Conservation (phyloP, 2,888 invertebrate genomes). For the Trachelus stipa region DNA sequence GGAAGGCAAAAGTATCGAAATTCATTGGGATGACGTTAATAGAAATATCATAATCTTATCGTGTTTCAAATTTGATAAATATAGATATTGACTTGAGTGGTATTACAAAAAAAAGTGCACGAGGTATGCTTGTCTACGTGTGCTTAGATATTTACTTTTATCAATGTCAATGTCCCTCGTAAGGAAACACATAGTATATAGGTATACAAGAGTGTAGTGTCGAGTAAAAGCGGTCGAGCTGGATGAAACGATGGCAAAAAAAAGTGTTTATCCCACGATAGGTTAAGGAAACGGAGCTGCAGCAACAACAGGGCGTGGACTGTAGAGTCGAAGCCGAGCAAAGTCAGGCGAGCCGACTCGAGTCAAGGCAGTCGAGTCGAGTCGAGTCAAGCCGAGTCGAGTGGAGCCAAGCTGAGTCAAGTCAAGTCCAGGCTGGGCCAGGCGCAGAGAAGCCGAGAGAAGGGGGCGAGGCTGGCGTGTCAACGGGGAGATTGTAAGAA, state of each 20-base stretch:
- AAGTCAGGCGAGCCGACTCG: not conserved
- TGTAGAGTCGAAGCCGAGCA: not conserved
- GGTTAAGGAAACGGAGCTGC: slow-evolving; percentile 4
- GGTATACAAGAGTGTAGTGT: not conserved
- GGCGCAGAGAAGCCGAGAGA: not conserved
- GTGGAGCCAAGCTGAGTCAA: not conserved
- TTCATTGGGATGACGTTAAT: not conserved
- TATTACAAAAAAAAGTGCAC: not conserved
- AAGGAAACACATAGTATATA: not conserved
- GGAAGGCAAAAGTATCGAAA: not conserved
- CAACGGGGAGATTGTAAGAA: slow-evolving; percentile 5
- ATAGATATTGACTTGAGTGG: not conserved
- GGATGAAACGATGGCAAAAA: not conserved
- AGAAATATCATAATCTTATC: not conserved
- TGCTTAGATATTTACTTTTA: not conserved
- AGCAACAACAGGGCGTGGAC: slow-evolving; percentile 9
- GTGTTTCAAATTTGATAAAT: not conserved
- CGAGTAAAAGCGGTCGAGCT: not conserved
- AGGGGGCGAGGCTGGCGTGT: slow-evolving; percentile 4
- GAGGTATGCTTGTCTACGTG: not conserved
- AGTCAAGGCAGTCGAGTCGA: slow-evolving; percentile 1
- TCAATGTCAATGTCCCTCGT: not conserved
- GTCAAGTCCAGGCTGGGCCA: not conserved
- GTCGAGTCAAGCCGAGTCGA: slow-evolving; percentile 1
- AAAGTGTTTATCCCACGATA: slow-evolving; percentile 8